phyloP scores from a whole-genome alignment of 2,888 invertebrate species.

The Lepidocyrtoides sp. region DNA sequence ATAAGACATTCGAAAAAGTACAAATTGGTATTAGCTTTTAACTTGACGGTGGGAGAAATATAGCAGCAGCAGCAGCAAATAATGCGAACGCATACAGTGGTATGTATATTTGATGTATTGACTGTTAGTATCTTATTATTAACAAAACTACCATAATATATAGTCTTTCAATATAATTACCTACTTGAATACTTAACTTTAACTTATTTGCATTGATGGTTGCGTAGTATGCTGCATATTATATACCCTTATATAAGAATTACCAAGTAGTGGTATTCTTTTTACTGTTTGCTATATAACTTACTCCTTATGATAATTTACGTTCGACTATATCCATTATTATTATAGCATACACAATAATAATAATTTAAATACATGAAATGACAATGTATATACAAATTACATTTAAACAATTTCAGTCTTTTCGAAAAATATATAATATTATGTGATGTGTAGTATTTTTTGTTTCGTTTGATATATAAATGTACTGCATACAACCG shows the following conservation, averaged over 20 bases:
- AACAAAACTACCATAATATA: background rate
- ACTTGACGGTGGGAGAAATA: background rate
- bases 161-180: background rate
- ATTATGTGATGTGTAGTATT: slow-evolving; percentile 75
- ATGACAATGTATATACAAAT: slow-evolving; percentile 59
- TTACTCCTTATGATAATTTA: background rate
- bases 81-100: slow-evolving; percentile 53
- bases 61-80: background rate
- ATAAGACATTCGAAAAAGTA: background rate
- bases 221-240: too few species aligned
- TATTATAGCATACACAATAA: background rate
- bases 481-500: slow-evolving; percentile 1
- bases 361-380: slow-evolving; percentile 31
- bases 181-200: background rate
- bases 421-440: slow-evolving; percentile 76
- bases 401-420: slow-evolving; percentile 64
- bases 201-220: too few species aligned
- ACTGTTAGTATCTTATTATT: slow-evolving; percentile 9
- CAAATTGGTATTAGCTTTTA: background rate
- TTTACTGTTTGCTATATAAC: background rate
- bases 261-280: background rate
- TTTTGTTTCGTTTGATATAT: slow-evolving; percentile 33
- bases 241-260: too few species aligned
- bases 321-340: background rate
- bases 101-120: too few species aligned